These are phyloP conservation scores for Halesus radiatus DNA, from an alignment of 1,140 invertebrate genomes.

Conservation along the genomic window DNA sequence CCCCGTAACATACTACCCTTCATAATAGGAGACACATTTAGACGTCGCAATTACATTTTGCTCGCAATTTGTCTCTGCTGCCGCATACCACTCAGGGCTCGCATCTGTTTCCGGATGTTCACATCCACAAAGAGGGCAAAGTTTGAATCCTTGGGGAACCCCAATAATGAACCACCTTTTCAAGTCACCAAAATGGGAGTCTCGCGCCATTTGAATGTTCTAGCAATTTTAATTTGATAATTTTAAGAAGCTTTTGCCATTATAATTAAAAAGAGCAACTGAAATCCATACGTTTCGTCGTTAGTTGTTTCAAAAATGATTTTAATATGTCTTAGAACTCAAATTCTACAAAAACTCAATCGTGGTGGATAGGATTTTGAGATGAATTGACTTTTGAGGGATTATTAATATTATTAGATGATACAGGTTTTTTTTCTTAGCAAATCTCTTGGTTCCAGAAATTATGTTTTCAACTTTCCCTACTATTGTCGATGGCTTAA, in stretches of 20 bases:
- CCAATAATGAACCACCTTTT: background rate
- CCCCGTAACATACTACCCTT: constrained; percentile 27
- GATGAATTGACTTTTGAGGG: no score
- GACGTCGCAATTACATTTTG: constrained; percentile 55
- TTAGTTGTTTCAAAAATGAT: no score
- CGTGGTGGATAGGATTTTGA: no score
- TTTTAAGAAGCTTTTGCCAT: background rate
- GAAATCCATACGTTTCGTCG: no score
- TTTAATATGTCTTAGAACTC: no score
- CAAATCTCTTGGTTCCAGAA: no score
- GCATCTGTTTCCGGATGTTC: constrained; percentile 53
- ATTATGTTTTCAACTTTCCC: no score
- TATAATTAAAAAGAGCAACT: no score
- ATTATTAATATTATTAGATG: no score
- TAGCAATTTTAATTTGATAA: background rate
- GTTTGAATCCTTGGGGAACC: constrained; percentile 8
- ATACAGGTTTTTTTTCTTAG: no score
- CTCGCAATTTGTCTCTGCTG: constrained; percentile 54
- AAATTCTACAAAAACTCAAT: no score
- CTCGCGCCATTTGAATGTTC: background rate
- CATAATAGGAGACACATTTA: constrained; percentile 54
- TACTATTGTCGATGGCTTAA: no score
- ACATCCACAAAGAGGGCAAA: background rate
- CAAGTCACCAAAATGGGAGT: background rate
- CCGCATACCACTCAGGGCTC: constrained; percentile 17